Conservation (phyloP, 2,888 invertebrate species). For the Odontocolon sp. region DNA sequence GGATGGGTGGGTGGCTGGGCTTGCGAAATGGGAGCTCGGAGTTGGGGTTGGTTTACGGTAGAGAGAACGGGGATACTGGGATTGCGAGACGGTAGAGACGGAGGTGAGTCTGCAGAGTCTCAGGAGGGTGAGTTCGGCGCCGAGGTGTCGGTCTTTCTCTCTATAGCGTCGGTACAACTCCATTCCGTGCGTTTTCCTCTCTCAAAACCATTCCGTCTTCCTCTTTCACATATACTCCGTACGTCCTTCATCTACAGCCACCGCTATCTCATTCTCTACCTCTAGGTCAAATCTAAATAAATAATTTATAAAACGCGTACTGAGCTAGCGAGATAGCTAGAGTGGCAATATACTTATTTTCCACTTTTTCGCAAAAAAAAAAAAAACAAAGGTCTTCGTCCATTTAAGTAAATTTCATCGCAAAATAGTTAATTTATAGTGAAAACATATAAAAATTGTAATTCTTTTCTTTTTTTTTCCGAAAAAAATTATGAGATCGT, state of each 20-base stretch:
- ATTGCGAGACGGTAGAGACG: slow-evolving; percentile 65
- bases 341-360: too few relatives aligned
- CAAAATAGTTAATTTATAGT: too few relatives aligned
- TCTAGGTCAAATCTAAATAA: slow-evolving; percentile 73
- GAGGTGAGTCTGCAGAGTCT: slow-evolving; percentile 80
- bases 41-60: slow-evolving; percentile 69
- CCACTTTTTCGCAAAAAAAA: too few relatives aligned
- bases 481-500: too few relatives aligned
- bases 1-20: slow-evolving; percentile 67
- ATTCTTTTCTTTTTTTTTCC: too few relatives aligned
- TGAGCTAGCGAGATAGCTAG: slow-evolving; percentile 51
- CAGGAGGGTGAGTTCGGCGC: slow-evolving; percentile 80
- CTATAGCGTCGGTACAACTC: slow-evolving; percentile 60
- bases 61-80: slow-evolving; percentile 58
- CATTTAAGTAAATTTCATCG: too few relatives aligned
- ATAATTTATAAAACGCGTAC: slow-evolving; percentile 66
- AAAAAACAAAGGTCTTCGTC: too few relatives aligned
- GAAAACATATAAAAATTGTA: too few relatives aligned
- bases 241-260: slow-evolving; percentile 22
- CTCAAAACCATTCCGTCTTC: slow-evolving; percentile 5
- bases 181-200: slow-evolving; percentile 62
- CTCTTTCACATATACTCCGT: slow-evolving; percentile 24
- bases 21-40: slow-evolving; percentile 69
- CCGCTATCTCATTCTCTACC: slow-evolving; percentile 31
- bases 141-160: slow-evolving; percentile 80